Percentiles rank a stretch among this genome's conserved stretches.
Evolutionary conservation across 2,113 vertebrate species (phyloP).

Genomic region (Cyanoramphus novaezelandiae): DNA sequence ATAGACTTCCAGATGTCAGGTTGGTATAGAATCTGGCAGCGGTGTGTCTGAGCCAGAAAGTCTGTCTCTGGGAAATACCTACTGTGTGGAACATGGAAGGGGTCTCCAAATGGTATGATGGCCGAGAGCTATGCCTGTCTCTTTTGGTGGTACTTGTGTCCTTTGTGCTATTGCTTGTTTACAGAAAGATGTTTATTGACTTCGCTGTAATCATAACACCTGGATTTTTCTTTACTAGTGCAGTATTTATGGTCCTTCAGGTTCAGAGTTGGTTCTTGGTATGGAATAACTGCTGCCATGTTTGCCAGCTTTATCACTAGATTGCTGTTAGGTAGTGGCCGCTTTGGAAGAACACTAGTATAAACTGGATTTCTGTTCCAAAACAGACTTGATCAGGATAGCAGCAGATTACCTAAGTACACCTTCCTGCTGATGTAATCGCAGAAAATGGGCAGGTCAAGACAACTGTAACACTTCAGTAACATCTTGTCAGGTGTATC

Average conservation of each 20-base stretch:
- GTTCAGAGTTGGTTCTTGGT: background rate
- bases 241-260: slow-evolving; percentile 28
- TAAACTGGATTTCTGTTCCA: slow-evolving; percentile 23
- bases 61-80: background rate
- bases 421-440: background rate
- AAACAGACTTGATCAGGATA: background rate
- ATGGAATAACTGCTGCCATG: background rate
- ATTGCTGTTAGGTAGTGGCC: background rate
- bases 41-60: background rate
- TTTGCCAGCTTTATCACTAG: background rate
- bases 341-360: slow-evolving; percentile 13
- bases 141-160: background rate
- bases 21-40: slow-evolving; percentile 55
- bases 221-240: slow-evolving; percentile 19
- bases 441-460: background rate
- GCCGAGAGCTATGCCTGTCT: background rate
- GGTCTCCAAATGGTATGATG: background rate
- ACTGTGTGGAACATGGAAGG: background rate
- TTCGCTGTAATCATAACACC: background rate
- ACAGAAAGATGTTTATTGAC: slow-evolving; percentile 18
- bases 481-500: background rate
- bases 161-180: slow-evolving; percentile 1
- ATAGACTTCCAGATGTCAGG: slow-evolving; percentile 90
- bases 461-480: background rate
- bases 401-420: background rate